Percentiles rank a stretch among this genome's conserved stretches.
These are phyloP conservation scores for Halictus rubicundus DNA, from an alignment of 1,140 invertebrate genomes.

Conservation along the genomic window DNA sequence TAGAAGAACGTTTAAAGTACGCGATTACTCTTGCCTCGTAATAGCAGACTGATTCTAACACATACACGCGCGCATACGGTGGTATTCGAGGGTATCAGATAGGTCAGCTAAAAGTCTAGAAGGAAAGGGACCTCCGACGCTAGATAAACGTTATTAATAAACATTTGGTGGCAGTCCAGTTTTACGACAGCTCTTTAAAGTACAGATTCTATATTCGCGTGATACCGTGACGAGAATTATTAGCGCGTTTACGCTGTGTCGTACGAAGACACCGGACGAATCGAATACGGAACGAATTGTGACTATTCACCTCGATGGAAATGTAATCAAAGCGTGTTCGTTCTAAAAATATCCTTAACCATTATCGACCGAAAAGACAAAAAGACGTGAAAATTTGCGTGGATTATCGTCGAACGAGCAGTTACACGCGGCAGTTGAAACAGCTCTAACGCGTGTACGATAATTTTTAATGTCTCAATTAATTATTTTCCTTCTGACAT, in stretches of 20 bases:
- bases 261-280: background rate
- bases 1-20: background rate
- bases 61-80: slow-evolving; percentile 1
- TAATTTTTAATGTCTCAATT: slow-evolving; percentile 43
- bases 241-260: background rate
- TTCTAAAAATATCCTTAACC: slow-evolving; percentile 28
- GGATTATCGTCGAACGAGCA: background rate
- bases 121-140: slow-evolving; percentile 46
- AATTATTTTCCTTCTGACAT: slow-evolving; percentile 28
- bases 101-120: slow-evolving; percentile 56
- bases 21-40: background rate
- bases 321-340: background rate
- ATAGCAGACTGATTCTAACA: background rate
- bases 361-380: background rate
- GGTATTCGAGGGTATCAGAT: slow-evolving; percentile 62
- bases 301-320: background rate
- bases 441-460: slow-evolving; percentile 32
- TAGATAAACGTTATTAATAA: slow-evolving; percentile 65
- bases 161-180: slow-evolving; percentile 35
- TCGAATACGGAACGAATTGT: slow-evolving; percentile 2
- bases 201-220: background rate
- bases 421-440: slow-evolving; percentile 20
- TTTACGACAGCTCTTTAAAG: slow-evolving; percentile 20
- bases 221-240: background rate
- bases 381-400: background rate